A percentile compares a stretch with the other conserved stretches of the same genome.
These are phyloP conservation scores for Brevipalpus yothersi DNA, from an alignment of 1,140 invertebrate species.

Conservation along the genomic window DNA sequence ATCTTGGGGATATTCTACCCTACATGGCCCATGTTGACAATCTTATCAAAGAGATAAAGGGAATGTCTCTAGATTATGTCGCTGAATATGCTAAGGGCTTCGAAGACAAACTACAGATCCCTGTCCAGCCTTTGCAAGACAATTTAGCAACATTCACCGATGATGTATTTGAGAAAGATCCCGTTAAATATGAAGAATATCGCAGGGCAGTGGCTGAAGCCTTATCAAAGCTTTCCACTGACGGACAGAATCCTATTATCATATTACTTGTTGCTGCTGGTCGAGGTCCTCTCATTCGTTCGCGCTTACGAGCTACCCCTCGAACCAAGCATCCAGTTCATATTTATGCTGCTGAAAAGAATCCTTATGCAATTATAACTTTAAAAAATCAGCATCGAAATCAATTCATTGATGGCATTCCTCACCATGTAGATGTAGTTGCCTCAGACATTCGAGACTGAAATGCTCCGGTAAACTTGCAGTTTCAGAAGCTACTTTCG, in stretches of 20 bases:
- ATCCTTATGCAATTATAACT: conserved; percentile 82
- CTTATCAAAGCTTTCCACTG: neutral
- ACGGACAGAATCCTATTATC: conserved; percentile 17
- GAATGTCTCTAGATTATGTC: conserved; percentile 29
- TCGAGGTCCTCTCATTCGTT: conserved; percentile 69
- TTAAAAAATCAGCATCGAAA: conserved; percentile 10
- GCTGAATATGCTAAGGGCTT: conserved; percentile 40
- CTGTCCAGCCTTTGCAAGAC: conserved; percentile 54
- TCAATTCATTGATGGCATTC: neutral
- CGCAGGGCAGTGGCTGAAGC: conserved; percentile 28
- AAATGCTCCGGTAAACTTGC: conserved; percentile 37
- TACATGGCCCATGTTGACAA: conserved; percentile 69
- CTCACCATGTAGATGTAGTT: conserved; percentile 24
- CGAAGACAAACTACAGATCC: conserved; percentile 64
- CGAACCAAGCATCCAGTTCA: conserved; percentile 35
- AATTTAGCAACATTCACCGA: conserved; percentile 89
- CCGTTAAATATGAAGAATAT: conserved; percentile 82
- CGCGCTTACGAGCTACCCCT: conserved; percentile 49
- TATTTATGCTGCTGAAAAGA: conserved; percentile 93
- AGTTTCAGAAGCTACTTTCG: conserved; percentile 81
- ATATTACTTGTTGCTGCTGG: conserved; percentile 88
- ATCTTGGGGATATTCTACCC: conserved; percentile 33
- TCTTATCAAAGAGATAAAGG: conserved; percentile 8
- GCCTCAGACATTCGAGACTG: conserved; percentile 77
- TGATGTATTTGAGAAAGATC: conserved; percentile 95